These are phyloP conservation scores for Gadus chalcogrammus DNA, from an alignment of 2,113 vertebrate species.

Conservation along the genomic window DNA sequence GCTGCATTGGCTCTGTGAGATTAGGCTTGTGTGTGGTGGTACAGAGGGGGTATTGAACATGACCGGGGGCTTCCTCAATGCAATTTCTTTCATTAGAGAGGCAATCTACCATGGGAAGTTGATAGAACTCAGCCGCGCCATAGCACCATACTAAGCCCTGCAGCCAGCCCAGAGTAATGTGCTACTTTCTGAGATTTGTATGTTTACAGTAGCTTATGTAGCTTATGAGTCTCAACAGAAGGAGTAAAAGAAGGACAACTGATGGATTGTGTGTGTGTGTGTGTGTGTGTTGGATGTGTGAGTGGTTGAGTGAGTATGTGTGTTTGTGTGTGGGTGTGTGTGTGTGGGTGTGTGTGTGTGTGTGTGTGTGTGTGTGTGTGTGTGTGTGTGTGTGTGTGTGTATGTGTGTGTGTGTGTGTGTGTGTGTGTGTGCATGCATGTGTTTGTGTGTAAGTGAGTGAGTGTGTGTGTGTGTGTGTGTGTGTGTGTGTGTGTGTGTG, in stretches of 20 bases:
- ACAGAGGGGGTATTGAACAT: constrained; percentile 57
- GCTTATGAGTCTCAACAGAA: no score
- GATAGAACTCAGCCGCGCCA: constrained; percentile 27
- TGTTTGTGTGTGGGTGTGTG: no score
- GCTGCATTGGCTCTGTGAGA: constrained; percentile 36
- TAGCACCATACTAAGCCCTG: constrained; percentile 16
- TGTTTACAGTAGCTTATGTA: no score
- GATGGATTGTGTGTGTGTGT: constrained; percentile 7
- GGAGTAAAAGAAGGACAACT: neutral
- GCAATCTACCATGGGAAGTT: constrained; percentile 33
- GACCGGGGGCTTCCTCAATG: constrained; percentile 53
- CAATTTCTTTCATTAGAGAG: constrained; percentile 60
- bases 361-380: neutral
- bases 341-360: neutral
- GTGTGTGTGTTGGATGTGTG: neutral
- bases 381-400: no score
- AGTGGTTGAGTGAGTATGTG: no score
- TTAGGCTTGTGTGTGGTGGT: constrained; percentile 41
- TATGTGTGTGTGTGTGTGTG: neutral
- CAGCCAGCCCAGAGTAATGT: constrained; percentile 3
- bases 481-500: neutral
- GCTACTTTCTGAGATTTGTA: neutral
- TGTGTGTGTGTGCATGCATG: neutral
- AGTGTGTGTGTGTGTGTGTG: neutral
- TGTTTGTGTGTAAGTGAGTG: neutral